Conservation (phyloP, 2,113 vertebrate genomes). For the Elephas maximus region DNA sequence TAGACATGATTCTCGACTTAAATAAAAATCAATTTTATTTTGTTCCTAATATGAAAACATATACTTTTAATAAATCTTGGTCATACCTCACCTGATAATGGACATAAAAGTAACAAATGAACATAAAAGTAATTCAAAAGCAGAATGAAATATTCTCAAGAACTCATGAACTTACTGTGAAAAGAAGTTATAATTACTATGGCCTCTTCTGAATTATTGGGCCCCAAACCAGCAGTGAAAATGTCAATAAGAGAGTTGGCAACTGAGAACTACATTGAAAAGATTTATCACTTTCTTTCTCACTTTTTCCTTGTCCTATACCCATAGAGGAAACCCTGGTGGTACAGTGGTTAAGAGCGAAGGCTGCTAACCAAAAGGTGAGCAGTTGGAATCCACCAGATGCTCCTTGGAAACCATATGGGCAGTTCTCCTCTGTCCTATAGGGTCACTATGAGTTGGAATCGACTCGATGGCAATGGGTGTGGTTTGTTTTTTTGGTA, state of each 20-base stretch:
- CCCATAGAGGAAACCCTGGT: too few relatives aligned
- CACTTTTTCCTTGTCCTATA: not conserved
- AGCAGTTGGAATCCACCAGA: too few relatives aligned
- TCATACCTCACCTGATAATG: not conserved
- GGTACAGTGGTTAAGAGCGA: too few relatives aligned
- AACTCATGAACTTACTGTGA: not conserved
- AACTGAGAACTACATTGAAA: not conserved
- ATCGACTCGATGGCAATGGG: too few relatives aligned
- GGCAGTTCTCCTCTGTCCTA: too few relatives aligned
- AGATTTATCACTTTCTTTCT: not conserved
- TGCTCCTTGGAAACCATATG: too few relatives aligned
- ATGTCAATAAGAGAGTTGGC: not conserved
- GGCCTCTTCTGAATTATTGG: not conserved
- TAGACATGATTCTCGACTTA: not conserved
- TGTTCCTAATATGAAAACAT: not conserved
- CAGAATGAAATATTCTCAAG: not conserved
- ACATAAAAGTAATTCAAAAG: not conserved
- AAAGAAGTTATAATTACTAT: not conserved
- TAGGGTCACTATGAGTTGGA: too few relatives aligned
- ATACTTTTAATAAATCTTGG: not conserved
- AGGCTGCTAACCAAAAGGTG: too few relatives aligned
- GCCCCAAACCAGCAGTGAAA: too few relatives aligned
- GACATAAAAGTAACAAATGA: not conserved
- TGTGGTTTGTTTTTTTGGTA: too few relatives aligned
- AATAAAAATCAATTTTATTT: not conserved